Evolutionary conservation across 64 coral and sea anemone genomes (phyloP), one percentile per base, ranked within the genome.

Genomic region (Dendrophyllia cribrosa): DNA sequence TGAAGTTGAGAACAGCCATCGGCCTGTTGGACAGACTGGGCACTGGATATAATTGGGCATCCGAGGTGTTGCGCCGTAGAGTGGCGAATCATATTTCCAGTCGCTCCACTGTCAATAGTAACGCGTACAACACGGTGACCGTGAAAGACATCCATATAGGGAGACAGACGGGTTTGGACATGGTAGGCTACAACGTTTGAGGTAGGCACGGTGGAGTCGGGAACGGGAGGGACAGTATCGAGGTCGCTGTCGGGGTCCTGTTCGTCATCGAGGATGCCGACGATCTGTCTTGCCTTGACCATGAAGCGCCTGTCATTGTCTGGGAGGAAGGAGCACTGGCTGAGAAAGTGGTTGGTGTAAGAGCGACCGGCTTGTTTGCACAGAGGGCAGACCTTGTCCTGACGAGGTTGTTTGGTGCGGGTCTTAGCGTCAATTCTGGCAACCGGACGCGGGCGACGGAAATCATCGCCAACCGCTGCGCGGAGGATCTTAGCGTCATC

Each of bases 21-120:
- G 0, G 91, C 83, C 69, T 93, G 91, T 12, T 88, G 82, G 17
- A 66, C 83, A 13, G 74, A 87, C 82, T 93, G 91, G 22, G 91
- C 43, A 61, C 72, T 80, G 47, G 91, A 25, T 11, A 17, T 47
- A 19, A 92, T 51, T 45, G 62, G 12, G 48, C 7, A 17, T 50
- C 91, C 72, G 49, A 87, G 74, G 21, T 22, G 60, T 55, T 66
- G 50, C 17, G 72, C 79, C 34, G 79, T 60, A 50, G 89, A 74
- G 22, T 58, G 89, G 55, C 23, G 70, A 16, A 91, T 82, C 72
- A 81, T 58, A 56, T 93, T 92, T 7, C 73, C 72, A 13, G 83
- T 93, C 23, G 83, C 74, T 15, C 83, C 74, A 14, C 62, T 93
- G 51, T 93, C 83, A 6, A 93, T 55, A n/a, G 82, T 93, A 16